A percentile compares a stretch with the other conserved stretches of the same genome.
phyloP scores from a whole-genome alignment of 2,888 invertebrate species.

The Stegana nigrithorax region DNA sequence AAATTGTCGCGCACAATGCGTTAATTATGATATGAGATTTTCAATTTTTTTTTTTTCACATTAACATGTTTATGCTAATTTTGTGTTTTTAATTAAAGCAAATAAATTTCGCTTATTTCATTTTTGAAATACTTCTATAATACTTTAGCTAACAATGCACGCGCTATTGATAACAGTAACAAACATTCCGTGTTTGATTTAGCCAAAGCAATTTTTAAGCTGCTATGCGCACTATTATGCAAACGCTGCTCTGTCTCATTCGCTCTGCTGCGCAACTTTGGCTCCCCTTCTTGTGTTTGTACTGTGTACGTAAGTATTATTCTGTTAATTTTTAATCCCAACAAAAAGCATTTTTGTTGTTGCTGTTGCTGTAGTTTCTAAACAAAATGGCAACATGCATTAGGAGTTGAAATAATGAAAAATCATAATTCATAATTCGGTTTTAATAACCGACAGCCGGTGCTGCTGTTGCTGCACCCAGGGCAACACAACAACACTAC shows the following conservation, averaged over 20 bases:
- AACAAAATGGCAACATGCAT: constrained; percentile 24
- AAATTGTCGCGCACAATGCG: not conserved
- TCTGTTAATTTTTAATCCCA: constrained; percentile 11
- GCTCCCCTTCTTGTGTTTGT: not conserved
- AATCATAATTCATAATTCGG: constrained; percentile 58
- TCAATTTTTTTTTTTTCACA: not conserved
- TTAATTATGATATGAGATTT: not conserved
- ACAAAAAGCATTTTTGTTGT: constrained; percentile 2
- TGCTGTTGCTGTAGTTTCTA: not conserved
- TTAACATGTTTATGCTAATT: too few species aligned
- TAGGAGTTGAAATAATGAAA: constrained; percentile 37
- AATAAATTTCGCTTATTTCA: too few species aligned
- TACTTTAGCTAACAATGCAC: too few species aligned
- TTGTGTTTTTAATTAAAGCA: too few species aligned
- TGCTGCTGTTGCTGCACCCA: not conserved
- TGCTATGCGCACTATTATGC: not conserved
- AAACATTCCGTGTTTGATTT: too few species aligned
- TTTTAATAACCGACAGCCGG: constrained; percentile 48
- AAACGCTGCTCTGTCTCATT: too few species aligned
- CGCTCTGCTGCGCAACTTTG: not conserved
- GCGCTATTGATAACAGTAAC: too few species aligned
- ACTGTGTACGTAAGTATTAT: too few species aligned
- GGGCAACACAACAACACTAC: too few species aligned
- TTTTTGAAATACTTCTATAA: too few species aligned
- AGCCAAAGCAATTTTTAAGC: constrained; percentile 7